phyloP scores from a whole-genome alignment of 2,113 vertebrate species.

The Patagioenas fasciata region DNA sequence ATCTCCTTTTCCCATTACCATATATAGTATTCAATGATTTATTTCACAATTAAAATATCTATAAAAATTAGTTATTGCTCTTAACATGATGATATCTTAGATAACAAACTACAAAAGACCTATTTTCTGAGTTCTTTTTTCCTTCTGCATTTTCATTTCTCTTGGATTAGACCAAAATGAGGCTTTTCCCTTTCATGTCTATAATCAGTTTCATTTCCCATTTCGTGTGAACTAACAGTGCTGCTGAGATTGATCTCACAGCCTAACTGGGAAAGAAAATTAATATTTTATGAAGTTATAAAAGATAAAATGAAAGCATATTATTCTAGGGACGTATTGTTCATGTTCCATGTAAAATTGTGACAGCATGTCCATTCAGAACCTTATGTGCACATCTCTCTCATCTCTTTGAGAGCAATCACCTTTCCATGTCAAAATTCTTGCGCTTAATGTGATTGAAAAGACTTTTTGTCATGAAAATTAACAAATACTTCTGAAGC shows the following conservation, averaged over 20 bases:
- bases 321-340: constrained; percentile 37
- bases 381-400: constrained; percentile 1
- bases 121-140: background rate
- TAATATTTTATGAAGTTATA: constrained; percentile 48
- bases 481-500: constrained; percentile 32
- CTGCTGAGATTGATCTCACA: constrained; percentile 36
- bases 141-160: background rate
- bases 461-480: constrained; percentile 23
- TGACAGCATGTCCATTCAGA: constrained; percentile 50
- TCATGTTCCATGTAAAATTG: constrained; percentile 26
- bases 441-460: background rate
- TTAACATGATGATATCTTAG: background rate
- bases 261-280: background rate
- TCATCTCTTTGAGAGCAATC: background rate
- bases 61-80: background rate
- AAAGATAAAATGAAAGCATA: constrained; percentile 46
- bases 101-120: background rate
- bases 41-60: background rate
- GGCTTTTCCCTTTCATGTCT: constrained; percentile 38
- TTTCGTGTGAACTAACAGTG: constrained; percentile 23
- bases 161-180: constrained; percentile 14
- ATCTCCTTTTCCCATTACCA: background rate
- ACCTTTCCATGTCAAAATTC: background rate
- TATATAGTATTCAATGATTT: background rate
- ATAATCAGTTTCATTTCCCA: constrained; percentile 42